Conservation (phyloP, 1,140 invertebrate species). For the Acromyrmex charruanus region DNA sequence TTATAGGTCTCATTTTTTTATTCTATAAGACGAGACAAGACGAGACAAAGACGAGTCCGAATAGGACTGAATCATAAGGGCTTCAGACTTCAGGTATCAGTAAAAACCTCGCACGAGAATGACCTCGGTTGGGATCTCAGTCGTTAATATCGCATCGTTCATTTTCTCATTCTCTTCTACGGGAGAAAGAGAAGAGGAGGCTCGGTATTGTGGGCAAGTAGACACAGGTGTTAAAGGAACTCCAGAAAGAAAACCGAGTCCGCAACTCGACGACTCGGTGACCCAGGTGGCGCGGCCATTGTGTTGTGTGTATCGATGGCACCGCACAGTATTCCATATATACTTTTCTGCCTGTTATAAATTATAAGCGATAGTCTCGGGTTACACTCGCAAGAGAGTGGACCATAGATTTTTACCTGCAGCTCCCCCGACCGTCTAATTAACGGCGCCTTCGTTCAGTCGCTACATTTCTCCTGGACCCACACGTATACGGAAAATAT, state of each 20-base stretch:
- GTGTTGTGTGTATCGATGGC: constrained; percentile 67
- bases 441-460: constrained; percentile 30
- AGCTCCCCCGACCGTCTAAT: constrained; percentile 60
- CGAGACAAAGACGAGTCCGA: constrained; percentile 37
- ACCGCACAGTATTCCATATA: constrained; percentile 77
- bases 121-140: constrained; percentile 10
- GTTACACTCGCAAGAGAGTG: constrained; percentile 26
- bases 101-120: constrained; percentile 31
- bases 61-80: constrained; percentile 25
- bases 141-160: constrained; percentile 34
- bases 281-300: constrained; percentile 72
- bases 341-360: constrained; percentile 66
- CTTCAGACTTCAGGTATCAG: constrained; percentile 30
- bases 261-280: constrained; percentile 34
- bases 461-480: not conserved
- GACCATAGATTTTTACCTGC: constrained; percentile 56
- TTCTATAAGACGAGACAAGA: not conserved
- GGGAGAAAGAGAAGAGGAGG: not conserved
- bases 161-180: constrained; percentile 44
- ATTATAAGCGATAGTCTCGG: constrained; percentile 73
- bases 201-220: not conserved
- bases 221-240: constrained; percentile 62
- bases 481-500: not conserved
- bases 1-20: not conserved
- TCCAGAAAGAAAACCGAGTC: constrained; percentile 43